Evolutionary conservation across 2,888 invertebrate species (phyloP).

Genomic region (Sarcophaga carnaria): DNA sequence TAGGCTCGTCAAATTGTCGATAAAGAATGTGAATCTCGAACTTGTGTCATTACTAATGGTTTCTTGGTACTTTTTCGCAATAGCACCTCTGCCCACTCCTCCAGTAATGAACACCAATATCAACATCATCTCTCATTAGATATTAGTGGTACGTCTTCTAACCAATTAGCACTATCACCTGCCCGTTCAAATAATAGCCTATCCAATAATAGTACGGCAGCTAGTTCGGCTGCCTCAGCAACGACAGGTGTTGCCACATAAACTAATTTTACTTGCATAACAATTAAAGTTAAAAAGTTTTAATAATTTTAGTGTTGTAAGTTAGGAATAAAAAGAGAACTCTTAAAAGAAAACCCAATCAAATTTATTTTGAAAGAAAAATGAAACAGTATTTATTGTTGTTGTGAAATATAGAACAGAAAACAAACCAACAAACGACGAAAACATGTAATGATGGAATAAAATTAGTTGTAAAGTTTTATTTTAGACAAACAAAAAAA

Average conservation of each 20-base stretch:
- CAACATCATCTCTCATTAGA: conserved; percentile 72
- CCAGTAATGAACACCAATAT: conserved; percentile 74
- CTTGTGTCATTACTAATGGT: conserved; percentile 79
- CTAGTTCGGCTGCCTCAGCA: conserved; percentile 55
- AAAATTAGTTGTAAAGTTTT: conserved; percentile 27
- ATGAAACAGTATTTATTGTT: conserved; percentile 62
- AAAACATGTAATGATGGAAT: conserved; percentile 34
- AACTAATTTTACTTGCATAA: background rate
- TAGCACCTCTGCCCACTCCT: conserved; percentile 72
- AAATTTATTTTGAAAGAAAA: conserved; percentile 1
- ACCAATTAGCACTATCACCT: conserved; percentile 74
- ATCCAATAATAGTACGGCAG: conserved; percentile 65
- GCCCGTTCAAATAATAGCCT: conserved; percentile 78
- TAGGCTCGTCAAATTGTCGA: conserved; percentile 81
- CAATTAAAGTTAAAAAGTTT: background rate
- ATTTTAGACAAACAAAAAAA: conserved; percentile 28
- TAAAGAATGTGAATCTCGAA: conserved; percentile 80
- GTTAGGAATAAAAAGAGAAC: background rate
- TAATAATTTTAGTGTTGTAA: background rate
- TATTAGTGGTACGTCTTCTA: conserved; percentile 71
- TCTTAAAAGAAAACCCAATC: conserved; percentile 18
- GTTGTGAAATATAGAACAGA: conserved; percentile 4
- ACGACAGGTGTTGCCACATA: conserved; percentile 47
- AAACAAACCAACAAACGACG: conserved; percentile 19
- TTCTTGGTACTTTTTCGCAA: conserved; percentile 80